Evolutionary conservation across 2,888 invertebrate genomes (phyloP), one percentile per base, ranked within the genome.

Genomic region (Leucoma salicis): DNA sequence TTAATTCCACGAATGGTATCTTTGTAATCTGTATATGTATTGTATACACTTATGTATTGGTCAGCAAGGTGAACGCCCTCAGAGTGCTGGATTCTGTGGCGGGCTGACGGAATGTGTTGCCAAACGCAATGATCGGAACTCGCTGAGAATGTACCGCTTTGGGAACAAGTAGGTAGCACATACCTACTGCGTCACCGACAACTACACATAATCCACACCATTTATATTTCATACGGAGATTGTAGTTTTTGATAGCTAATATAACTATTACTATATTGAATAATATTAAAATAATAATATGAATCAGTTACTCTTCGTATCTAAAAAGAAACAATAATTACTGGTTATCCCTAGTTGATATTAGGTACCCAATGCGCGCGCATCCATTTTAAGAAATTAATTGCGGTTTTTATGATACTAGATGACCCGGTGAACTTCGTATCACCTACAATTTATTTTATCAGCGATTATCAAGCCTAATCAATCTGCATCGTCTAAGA

Each of bases 81-180:
- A 45, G 60, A 62, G 71, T 70, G 69, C 72, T 75, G 78, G 79
- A 74, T 74, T 77, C 74, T 71, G 74, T 66, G 67, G 60, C 75
- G 65, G 68, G 62, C 77, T 74, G 82, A 67, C 77, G 83, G 83
- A 82, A 85, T 83, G 82, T 79, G 71, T 84, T 83, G 81, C 83
- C 82, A 85, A 86, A 86, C 81, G 82, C 83, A 82, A 63, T 76
- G 80, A 83, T 82, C 77, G 81, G 79, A 83, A 82, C 82, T 71
- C 71, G 67, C 57, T 56, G 71, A 75, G 77, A 71, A 76, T 67
- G 66, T 70, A 65, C 70, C 72, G 74, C 74, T 71, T 73, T 69
- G 65, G 58, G 58, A 69, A 67, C 66, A 73, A 68, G 72, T 73
- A 73, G 71, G 72, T 63, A 65, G 55, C 51, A 48, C 51, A 34